Evolutionary conservation across 2,797 vertebrate species (phyloP).

Genomic region (Neomorphus geoffroyi): DNA sequence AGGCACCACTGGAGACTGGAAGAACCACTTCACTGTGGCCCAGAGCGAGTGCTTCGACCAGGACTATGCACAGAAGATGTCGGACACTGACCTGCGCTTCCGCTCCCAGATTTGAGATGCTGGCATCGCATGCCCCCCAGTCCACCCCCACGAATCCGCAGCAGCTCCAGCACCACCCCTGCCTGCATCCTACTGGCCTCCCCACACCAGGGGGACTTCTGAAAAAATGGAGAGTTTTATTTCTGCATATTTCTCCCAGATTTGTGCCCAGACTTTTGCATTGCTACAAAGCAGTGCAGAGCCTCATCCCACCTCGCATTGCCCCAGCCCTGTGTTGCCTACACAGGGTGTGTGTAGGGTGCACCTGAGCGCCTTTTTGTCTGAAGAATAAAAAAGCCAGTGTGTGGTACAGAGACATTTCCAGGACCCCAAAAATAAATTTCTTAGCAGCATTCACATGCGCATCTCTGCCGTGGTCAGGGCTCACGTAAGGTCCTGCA

Average conservation of each 20-base stretch:
- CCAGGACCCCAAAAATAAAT: fast-evolving
- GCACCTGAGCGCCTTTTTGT: too few relatives aligned
- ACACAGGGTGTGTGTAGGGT: fast-evolving
- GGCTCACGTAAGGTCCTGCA: fast-evolving
- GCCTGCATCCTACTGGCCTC: fast-evolving
- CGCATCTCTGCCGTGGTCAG: neutral
- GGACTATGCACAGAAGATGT: constrained; percentile 73
- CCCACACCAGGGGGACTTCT: fast-evolving
- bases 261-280: neutral
- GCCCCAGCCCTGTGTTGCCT: fast-evolving
- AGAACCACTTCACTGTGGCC: constrained; percentile 73
- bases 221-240: neutral
- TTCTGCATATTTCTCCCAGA: neutral
- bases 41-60: constrained; percentile 75
- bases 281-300: fast-evolving
- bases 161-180: neutral
- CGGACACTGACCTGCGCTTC: constrained; percentile 64
- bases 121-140: fast-evolving
- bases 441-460: neutral
- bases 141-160: fast-evolving
- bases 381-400: neutral
- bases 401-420: fast-evolving
- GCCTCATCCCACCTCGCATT: fast-evolving
- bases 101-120: constrained; percentile 19
- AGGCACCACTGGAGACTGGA: constrained; percentile 75